Conservation (phyloP, 53 echinoderm and acorn worm genomes). For the Holothuria scabra region DNA sequence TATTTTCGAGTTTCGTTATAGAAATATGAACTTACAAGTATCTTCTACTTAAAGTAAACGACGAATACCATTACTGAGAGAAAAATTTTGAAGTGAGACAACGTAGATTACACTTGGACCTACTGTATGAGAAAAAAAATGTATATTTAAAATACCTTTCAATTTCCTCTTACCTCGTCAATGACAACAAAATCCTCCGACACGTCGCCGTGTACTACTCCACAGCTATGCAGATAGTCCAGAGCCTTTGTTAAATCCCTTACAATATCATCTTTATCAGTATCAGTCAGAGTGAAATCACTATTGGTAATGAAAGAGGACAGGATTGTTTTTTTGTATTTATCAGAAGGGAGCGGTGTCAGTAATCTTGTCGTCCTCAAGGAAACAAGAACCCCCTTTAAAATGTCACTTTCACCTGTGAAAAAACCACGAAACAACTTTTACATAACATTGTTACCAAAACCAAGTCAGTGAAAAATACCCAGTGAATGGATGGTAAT, state of each 20-base stretch:
- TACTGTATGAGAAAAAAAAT: no score
- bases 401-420: not conserved
- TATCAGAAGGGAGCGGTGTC: not conserved
- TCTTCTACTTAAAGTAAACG: no score
- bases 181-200: constrained; percentile 76
- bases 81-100: no score
- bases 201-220: constrained; percentile 70
- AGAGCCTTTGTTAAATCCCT: constrained; percentile 73
- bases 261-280: constrained; percentile 71
- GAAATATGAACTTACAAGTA: no score
- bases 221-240: constrained; percentile 77
- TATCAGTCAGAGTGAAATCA: constrained; percentile 58
- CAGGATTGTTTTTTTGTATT: constrained; percentile 57
- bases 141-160: no score
- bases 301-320: constrained; percentile 59
- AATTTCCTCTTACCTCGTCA: constrained; percentile 68
- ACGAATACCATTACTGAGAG: no score
- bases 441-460: no score
- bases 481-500: no score
- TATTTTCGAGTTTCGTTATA: no score
- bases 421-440: no score
- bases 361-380: constrained; percentile 15
- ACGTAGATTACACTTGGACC: no score
- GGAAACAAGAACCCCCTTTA: not conserved
- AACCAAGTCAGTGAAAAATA: no score